Base-by-base conservation (phyloP, 2,888 invertebrate genomes). In the Aplocera efformata region DNA sequence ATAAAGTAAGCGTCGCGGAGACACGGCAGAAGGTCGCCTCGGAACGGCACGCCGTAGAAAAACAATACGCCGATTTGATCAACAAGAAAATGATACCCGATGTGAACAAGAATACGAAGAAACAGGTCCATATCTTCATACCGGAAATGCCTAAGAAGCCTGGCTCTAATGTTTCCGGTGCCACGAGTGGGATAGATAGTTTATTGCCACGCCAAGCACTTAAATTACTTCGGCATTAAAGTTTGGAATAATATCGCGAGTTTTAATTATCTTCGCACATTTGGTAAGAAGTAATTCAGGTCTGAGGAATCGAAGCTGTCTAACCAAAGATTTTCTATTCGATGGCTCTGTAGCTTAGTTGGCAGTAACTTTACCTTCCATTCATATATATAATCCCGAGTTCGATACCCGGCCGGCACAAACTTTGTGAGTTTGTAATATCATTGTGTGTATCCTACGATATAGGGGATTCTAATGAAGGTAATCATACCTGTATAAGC, bases 81-180 rank as follows among this genome's bases (percentile, higher is more conserved):
- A 83, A 64, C 45, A 85, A 82, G 56, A 88, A 84, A 54, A 42
- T 86, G 27, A 79, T 86, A 45, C 85, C 86, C 0, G 78, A 88
- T 44, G 60, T 80, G 1, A 68, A 63, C 21, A 80, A 77, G 42
- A 81, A 78, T 34, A 62, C 79, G 5, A 91, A 91, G 60, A 89
- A 91, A 50, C 94, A 95, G 64, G 82, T 94, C 21, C 94, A 94
- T 65, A 94, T 94, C 46, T 94, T 94, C 61, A 92, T 94, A 89
- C 94, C 94, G 0, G 86, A 85, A 30, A 83, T 90, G 65, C 75
- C 92, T 50, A 90, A 91, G 36, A 92, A 91, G 59, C 32, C 49
- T 7, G 25, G 40, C 4, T 35, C 42, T 1, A 86, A 85, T 40
- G 63, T 60, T 40, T 79, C 79, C 0, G 73, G 54, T 10, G 40